Evolutionary conservation across 2,888 invertebrate species (phyloP).

Genomic region (Dryocosmus kuriphilus): DNA sequence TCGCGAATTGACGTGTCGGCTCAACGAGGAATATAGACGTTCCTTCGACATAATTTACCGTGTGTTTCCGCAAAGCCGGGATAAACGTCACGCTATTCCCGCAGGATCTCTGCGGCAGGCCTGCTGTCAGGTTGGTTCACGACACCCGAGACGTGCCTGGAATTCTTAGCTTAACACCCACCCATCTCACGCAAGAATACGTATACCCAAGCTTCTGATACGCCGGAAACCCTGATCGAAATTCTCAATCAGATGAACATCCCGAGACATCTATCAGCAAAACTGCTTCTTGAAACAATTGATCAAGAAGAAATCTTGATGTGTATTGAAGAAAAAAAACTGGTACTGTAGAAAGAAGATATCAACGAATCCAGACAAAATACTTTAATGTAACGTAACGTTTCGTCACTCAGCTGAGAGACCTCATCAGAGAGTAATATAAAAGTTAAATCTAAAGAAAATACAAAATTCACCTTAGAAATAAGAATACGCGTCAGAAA

Average conservation of each 20-base stretch:
- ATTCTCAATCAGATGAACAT: constrained; percentile 9
- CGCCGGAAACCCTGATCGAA: constrained; percentile 21
- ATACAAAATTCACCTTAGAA: too few species aligned
- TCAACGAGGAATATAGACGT: constrained; percentile 28
- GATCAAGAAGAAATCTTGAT: too few species aligned
- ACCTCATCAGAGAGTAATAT: too few species aligned
- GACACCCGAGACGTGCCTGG: constrained; percentile 41
- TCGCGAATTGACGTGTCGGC: constrained; percentile 30
- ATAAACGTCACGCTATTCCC: constrained; percentile 39
- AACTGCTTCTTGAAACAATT: constrained; percentile 1
- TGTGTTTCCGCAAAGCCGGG: constrained; percentile 40
- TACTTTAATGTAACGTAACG: too few species aligned
- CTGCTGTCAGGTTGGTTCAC: constrained; percentile 43
- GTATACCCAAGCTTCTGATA: constrained; percentile 22
- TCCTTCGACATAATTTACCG: constrained; percentile 40
- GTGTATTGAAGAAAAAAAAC: too few species aligned
- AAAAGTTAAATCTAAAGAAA: too few species aligned
- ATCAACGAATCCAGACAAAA: too few species aligned
- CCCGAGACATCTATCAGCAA: constrained; percentile 4
- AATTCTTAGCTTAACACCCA: constrained; percentile 24
- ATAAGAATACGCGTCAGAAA: too few species aligned
- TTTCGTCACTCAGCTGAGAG: too few species aligned
- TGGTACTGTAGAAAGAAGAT: too few species aligned
- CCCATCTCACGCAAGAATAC: constrained; percentile 24
- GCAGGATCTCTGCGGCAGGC: constrained; percentile 38